Evolutionary conservation across 2,888 invertebrate genomes (phyloP), one percentile per base, ranked within the genome.

Genomic region (Lepidonotus clava): DNA sequence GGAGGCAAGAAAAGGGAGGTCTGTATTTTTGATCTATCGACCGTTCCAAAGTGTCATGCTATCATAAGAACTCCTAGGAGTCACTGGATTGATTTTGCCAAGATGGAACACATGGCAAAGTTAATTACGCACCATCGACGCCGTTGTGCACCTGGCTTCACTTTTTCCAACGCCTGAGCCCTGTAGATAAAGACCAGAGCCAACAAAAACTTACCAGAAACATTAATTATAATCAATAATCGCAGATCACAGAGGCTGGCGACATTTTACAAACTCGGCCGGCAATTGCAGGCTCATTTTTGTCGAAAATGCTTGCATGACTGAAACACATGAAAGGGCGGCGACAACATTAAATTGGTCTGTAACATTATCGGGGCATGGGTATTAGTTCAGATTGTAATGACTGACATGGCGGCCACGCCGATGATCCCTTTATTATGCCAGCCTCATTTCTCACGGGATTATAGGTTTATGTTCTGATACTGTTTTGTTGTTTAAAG

Each of bases 171-270:
- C 14, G 46, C 46, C 80, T 80, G 80, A 51, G 80, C 51, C 46
- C 14, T 0, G 80, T 46, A 80, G 80, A 80, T 80, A 80, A 80
- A 80, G 80, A 41, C 41, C 80, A 80, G 80, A 11, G 24, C 41
- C 80, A 6, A 18, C 6, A 32, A 80, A 80, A 80, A 80, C 46
- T 18, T 14, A 18, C 40, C 80, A 41, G 46, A 41, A 24, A 51
- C 80, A 80, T 80, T 41, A 80, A 80, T 80, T 80, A 51, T 80
- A 80, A 80, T 80, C 80, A 46, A 80, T 80, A 80, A 41, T 80
- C 80, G 51, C 80, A 41, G 80, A 80, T 80, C 80, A 80, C 80
- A 80, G 80, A 41, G 51, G 46, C 41, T 14, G 80, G 80, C 14
- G n/a, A 46, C 46, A 41, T 80, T 80, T 80, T 21, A 51, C 28